Evolutionary conservation across 2,797 vertebrate species (phyloP), one percentile per base, ranked within the genome.

Genomic region (Poecilia velifera): DNA sequence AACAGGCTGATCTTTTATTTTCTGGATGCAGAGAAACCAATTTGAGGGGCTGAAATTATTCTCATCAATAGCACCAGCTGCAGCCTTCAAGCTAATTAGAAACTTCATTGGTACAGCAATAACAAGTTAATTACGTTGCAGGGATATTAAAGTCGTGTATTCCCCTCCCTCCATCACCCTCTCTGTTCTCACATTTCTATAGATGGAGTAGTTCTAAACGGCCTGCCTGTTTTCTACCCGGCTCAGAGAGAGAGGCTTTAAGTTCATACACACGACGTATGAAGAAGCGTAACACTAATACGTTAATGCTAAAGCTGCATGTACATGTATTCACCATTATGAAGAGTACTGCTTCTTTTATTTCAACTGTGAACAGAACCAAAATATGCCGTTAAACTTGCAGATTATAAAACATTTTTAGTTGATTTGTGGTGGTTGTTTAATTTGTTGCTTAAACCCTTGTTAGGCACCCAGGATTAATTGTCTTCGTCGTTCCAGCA

Each of bases 51-150:
- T 86, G 84, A 88, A 92, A 91, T 91, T 76, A 90, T 93, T 91
- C 78, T 84, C 78, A 82, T 91, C 91, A 91, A 83, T 86, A 86
- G 86, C 79, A 55, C 64, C 59, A 84, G 75, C 80, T 88, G 87
- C 84, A 90, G 86, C 89, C 87, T 90, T 92, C 85, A 87, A 89
- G 91, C 92, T 95, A 93, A 95, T 95, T 94, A 93, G 90, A 88
- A 91, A 88, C 92, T 92, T 88, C 84, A 88, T 80, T 87, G 89
- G 92, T 92, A 93, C 86, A 82, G 91, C 92, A 93, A 90, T 93
- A 94, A 94, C 90, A 86, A 92, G 90, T 90, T 94, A 90, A 95
- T 95, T 94, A 94, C 90, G 80, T 87, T 88, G 88, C 84, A 87
- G 83, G 83, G 86, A 93, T 93, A 92, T 93, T 92, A 90, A 92